Conservation (phyloP, 1,140 invertebrate genomes). For the Sycobia sp. region DNA sequence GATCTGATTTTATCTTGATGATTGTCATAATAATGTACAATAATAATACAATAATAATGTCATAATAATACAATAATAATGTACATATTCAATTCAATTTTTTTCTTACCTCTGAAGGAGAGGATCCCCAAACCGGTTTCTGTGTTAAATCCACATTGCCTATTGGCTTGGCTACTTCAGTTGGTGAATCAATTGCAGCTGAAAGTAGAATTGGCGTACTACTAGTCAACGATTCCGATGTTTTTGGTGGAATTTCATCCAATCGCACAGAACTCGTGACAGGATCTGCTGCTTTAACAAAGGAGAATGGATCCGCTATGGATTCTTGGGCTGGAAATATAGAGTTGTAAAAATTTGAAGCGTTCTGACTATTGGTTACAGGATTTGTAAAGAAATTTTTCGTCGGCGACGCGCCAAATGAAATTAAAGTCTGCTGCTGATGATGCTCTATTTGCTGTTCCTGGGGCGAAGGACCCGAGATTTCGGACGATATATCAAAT, state of each 20-base stretch:
- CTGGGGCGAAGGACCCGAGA: too few relatives aligned
- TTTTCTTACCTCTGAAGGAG: conserved; percentile 1
- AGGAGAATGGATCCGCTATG: conserved; percentile 12
- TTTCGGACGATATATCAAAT: neutral
- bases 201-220: neutral
- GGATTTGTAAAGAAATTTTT: conserved; percentile 7
- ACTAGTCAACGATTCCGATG: neutral
- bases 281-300: neutral
- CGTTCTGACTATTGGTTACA: neutral
- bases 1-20: too few relatives aligned
- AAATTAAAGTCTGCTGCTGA: neutral
- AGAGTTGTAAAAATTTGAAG: conserved; percentile 13
- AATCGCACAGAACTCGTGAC: too few relatives aligned
- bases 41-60: too few relatives aligned
- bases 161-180: neutral
- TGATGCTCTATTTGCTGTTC: too few relatives aligned
- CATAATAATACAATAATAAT: too few relatives aligned
- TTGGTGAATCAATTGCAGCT: neutral
- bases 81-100: too few relatives aligned
- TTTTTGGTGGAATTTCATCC: too few relatives aligned
- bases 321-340: conserved; percentile 3
- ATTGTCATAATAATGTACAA: too few relatives aligned
- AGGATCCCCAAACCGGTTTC: conserved; percentile 10
- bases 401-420: conserved; percentile 5
- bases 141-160: neutral